These are phyloP conservation scores for Heteromormyrus szaboi DNA, from an alignment of 2,797 vertebrate species.

Conservation along the genomic window DNA sequence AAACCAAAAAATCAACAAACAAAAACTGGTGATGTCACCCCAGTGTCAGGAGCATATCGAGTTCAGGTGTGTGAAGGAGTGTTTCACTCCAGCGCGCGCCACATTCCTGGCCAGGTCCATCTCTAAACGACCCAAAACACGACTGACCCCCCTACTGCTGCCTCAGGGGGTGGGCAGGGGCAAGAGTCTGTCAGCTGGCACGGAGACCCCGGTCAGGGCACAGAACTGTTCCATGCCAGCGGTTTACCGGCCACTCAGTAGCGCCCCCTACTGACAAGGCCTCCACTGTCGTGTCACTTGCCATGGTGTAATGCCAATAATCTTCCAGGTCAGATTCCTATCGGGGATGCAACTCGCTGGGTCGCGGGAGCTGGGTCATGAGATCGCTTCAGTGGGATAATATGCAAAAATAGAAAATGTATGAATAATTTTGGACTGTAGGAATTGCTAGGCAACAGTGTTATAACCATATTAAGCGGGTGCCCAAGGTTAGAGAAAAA, in stretches of 20 bases:
- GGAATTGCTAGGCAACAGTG: neutral
- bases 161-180: neutral
- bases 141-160: neutral
- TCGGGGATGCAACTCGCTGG: neutral
- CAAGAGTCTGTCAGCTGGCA: neutral
- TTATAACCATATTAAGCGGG: neutral
- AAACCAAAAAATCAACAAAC: neutral
- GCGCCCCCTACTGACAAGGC: neutral
- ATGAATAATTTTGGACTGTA: neutral
- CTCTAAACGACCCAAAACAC: neutral
- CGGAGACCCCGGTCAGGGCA: neutral
- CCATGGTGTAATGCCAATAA: neutral
- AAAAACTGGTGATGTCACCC: neutral
- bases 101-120: neutral
- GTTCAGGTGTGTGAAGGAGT: neutral
- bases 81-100: neutral
- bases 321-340: constrained; percentile 1
- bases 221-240: neutral
- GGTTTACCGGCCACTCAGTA: neutral
- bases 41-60: neutral
- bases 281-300: neutral
- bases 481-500: neutral
- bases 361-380: neutral
- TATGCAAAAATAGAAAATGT: constrained; percentile 10
- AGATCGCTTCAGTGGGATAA: neutral